Evolutionary conservation across 2,113 vertebrate genomes (phyloP).

Genomic region (Cyprinodon brontotheroides): DNA sequence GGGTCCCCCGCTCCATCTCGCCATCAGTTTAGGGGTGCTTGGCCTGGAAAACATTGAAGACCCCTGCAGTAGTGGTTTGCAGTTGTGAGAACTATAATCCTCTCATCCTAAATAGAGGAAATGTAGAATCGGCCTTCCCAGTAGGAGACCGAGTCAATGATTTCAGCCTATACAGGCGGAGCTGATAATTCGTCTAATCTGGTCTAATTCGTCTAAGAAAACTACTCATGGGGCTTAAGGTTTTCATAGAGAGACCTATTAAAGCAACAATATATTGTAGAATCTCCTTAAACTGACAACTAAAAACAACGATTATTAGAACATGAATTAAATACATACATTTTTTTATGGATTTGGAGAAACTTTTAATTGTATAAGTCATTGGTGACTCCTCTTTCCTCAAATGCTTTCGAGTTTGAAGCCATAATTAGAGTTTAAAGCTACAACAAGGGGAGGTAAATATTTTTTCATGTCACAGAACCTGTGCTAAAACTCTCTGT

Average conservation of each 20-base stretch:
- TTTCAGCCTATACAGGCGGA: slow-evolving; percentile 51
- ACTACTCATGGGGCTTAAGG: slow-evolving; percentile 36
- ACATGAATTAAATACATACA: not conserved
- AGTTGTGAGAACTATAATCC: slow-evolving; percentile 43
- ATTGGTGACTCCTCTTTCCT: not conserved
- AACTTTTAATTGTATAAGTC: not conserved
- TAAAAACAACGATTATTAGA: not conserved
- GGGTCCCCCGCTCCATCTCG: too few species aligned
- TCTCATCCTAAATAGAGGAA: slow-evolving; percentile 48
- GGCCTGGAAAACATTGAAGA: too few species aligned
- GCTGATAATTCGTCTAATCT: slow-evolving; percentile 64
- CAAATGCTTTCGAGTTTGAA: too few species aligned
- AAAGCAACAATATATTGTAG: not conserved
- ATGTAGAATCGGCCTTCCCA: slow-evolving; percentile 30
- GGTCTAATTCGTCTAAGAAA: slow-evolving; percentile 52
- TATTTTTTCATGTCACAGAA: too few species aligned
- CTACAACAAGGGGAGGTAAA: too few species aligned
- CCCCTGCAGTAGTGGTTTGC: too few species aligned
- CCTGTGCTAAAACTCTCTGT: too few species aligned
- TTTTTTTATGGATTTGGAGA: too few species aligned
- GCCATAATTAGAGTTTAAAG: too few species aligned
- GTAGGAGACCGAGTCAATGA: slow-evolving; percentile 47
- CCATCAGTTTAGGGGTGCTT: too few species aligned
- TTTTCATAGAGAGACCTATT: slow-evolving; percentile 25
- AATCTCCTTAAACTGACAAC: not conserved